Evolutionary conservation across 1,140 invertebrate genomes (phyloP).

Genomic region (Chymomyza costata): DNA sequence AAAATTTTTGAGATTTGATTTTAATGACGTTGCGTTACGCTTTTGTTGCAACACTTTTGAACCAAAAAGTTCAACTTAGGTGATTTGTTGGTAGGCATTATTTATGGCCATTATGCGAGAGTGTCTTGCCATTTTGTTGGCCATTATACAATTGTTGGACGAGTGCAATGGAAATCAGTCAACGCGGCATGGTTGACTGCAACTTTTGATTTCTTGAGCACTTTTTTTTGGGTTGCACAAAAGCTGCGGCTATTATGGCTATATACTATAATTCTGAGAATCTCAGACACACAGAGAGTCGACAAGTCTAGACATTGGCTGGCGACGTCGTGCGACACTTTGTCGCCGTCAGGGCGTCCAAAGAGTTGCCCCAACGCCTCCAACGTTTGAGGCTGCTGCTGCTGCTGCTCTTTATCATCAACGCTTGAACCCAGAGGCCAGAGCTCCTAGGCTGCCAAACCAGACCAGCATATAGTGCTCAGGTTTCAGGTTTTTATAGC

Average conservation of each 20-base stretch:
- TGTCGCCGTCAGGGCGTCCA: slow-evolving; percentile 36
- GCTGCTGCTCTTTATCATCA: slow-evolving; percentile 10
- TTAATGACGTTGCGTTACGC: slow-evolving; percentile 28
- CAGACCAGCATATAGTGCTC: slow-evolving; percentile 57
- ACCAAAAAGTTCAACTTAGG: slow-evolving; percentile 2
- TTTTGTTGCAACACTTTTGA: slow-evolving; percentile 34
- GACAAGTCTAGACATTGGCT: slow-evolving; percentile 25
- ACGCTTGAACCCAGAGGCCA: slow-evolving; percentile 27
- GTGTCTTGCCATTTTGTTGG: no score
- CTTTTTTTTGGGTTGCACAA: no score
- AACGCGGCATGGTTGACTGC: slow-evolving; percentile 44
- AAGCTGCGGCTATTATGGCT: no score
- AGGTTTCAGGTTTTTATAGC: slow-evolving; percentile 64
- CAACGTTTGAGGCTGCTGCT: slow-evolving; percentile 8
- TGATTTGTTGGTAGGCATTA: slow-evolving; percentile 33
- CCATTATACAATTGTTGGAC: slow-evolving; percentile 36
- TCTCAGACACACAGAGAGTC: slow-evolving; percentile 8
- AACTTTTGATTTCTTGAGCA: slow-evolving; percentile 18
- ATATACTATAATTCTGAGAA: slow-evolving; percentile 40
- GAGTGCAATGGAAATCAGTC: slow-evolving; percentile 49
- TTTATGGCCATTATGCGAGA: slow-evolving; percentile 52
- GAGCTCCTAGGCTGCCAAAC: neutral
- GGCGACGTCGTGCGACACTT: slow-evolving; percentile 55
- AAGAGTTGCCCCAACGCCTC: neutral
- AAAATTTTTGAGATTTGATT: slow-evolving; percentile 30